Evolutionary conservation across 2,888 invertebrate species (phyloP).

Genomic region (Carabus problematicus): DNA sequence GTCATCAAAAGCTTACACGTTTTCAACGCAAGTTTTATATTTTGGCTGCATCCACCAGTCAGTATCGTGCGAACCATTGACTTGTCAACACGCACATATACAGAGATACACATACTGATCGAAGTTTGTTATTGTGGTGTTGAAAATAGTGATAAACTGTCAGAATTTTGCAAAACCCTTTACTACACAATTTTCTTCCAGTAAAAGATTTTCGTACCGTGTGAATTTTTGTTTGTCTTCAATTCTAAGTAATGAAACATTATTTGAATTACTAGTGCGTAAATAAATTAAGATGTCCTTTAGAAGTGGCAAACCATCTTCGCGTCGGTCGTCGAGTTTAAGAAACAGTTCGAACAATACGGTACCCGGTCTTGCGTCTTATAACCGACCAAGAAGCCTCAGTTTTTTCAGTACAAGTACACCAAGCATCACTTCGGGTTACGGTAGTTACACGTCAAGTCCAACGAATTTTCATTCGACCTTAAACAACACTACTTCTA

Average conservation of each 20-base stretch:
- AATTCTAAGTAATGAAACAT: no score
- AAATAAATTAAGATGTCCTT: slow-evolving; percentile 49
- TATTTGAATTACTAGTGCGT: no score
- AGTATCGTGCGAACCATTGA: slow-evolving; percentile 27
- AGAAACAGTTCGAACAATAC: slow-evolving; percentile 51
- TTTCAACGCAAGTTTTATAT: slow-evolving; percentile 25
- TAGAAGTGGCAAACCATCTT: slow-evolving; percentile 52
- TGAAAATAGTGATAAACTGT: no score
- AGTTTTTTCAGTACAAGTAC: slow-evolving; percentile 49
- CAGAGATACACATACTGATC: no score
- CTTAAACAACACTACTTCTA: slow-evolving; percentile 46
- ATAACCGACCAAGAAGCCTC: slow-evolving; percentile 53
- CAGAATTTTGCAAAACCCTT: no score
- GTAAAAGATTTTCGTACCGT: no score
- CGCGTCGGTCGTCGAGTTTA: slow-evolving; percentile 44
- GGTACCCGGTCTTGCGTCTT: slow-evolving; percentile 48
- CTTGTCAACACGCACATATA: slow-evolving; percentile 3
- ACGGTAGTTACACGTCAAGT: slow-evolving; percentile 26
- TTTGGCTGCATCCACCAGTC: slow-evolving; percentile 19
- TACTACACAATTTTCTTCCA: no score
- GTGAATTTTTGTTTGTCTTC: no score
- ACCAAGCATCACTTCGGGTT: slow-evolving; percentile 20
- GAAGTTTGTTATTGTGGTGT: no score
- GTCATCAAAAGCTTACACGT: no score
- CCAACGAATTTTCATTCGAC: slow-evolving; percentile 26